Percentiles rank a stretch among this genome's conserved stretches.
Evolutionary conservation across 2,888 invertebrate genomes (phyloP).

Genomic region (Andrena trimmerana): DNA sequence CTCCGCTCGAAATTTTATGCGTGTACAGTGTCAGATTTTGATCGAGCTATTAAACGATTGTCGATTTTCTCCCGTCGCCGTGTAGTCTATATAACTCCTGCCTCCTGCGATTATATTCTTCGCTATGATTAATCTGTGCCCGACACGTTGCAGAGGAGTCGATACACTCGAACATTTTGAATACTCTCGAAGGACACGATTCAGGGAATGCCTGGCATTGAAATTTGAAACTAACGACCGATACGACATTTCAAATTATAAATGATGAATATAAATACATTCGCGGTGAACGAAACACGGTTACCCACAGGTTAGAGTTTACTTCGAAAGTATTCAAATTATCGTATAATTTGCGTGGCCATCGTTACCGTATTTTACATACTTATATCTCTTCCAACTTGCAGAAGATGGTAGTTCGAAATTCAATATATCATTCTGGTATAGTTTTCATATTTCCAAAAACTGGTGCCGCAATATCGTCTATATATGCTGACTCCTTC

Average conservation of each 20-base stretch:
- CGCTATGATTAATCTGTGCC: constrained; percentile 24
- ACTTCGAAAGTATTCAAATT: neutral
- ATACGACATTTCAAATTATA: too few species aligned
- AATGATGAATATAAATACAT: too few species aligned
- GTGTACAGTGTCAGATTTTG: constrained; percentile 40
- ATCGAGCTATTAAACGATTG: constrained; percentile 46
- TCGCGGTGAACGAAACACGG: too few species aligned
- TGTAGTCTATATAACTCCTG: neutral
- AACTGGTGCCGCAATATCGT: too few species aligned
- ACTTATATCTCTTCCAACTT: neutral
- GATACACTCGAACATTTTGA: neutral
- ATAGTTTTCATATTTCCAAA: too few species aligned
- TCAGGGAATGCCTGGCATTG: neutral
- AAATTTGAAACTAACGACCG: neutral
- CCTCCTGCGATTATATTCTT: constrained; percentile 14
- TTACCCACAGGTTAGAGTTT: neutral
- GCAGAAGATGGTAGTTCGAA: neutral
- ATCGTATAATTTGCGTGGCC: neutral
- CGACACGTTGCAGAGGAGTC: neutral
- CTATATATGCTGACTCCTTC: neutral
- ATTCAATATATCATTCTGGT: neutral
- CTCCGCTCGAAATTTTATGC: constrained; percentile 44
- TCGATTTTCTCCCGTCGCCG: neutral
- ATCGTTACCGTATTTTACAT: too few species aligned
- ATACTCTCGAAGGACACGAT: neutral